phyloP scores from a whole-genome alignment of 1,140 invertebrate genomes.

The Apis dorsata region DNA sequence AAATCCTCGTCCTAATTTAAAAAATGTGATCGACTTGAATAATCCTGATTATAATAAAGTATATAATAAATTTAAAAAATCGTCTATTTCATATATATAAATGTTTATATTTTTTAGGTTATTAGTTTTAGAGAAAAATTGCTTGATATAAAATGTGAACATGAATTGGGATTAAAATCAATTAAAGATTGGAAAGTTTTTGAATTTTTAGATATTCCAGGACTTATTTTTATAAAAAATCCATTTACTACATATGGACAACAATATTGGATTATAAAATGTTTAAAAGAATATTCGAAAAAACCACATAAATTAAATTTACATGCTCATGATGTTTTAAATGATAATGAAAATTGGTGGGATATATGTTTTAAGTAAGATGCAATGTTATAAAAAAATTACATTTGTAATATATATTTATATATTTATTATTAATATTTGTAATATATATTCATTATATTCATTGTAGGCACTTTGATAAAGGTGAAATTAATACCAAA shows the following conservation, averaged over 20 bases:
- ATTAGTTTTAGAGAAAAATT: slow-evolving; percentile 50
- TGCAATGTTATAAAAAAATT: not conserved
- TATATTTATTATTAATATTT: not conserved
- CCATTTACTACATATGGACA: slow-evolving; percentile 90
- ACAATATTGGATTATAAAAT: slow-evolving; percentile 90
- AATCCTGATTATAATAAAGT: slow-evolving; percentile 54
- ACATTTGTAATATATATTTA: not conserved
- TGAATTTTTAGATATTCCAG: slow-evolving; percentile 81
- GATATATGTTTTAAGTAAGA: slow-evolving; percentile 74
- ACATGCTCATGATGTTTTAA: slow-evolving; percentile 80
- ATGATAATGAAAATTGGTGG: slow-evolving; percentile 79
- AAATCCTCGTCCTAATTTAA: slow-evolving; percentile 78
- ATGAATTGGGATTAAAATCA: slow-evolving; percentile 79
- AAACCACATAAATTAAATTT: slow-evolving; percentile 91
- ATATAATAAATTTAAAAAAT: slow-evolving; percentile 34
- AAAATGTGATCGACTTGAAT: slow-evolving; percentile 80
- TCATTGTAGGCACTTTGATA: slow-evolving; percentile 60
- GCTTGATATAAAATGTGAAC: slow-evolving; percentile 27
- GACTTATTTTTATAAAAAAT: slow-evolving; percentile 90
- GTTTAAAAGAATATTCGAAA: slow-evolving; percentile 87
- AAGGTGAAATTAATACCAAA: slow-evolving; percentile 34
- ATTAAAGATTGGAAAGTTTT: slow-evolving; percentile 82
- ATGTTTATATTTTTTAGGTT: slow-evolving; percentile 67
- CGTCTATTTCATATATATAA: not conserved
- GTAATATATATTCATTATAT: not conserved